Evolutionary conservation across 2,113 vertebrate genomes (phyloP).

Genomic region (Saccopteryx leptura): DNA sequence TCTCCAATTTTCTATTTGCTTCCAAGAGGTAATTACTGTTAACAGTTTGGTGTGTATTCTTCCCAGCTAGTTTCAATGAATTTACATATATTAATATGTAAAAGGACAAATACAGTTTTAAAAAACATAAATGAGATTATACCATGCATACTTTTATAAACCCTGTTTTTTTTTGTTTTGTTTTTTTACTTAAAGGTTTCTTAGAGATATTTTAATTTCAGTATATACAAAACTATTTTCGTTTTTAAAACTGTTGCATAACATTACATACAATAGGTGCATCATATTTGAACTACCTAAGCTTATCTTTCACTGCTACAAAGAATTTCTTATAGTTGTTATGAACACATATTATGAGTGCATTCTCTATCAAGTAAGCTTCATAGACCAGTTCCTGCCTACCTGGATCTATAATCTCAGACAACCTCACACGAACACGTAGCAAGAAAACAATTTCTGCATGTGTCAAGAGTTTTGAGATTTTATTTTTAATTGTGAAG

Average conservation of each 20-base stretch:
- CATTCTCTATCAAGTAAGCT: conserved; percentile 47
- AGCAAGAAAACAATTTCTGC: conserved; percentile 18
- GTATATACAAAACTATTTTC: conserved; percentile 33
- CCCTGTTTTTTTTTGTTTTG: not conserved
- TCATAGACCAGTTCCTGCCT: not conserved
- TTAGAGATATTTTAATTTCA: conserved; percentile 68
- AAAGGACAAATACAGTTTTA: conserved; percentile 70
- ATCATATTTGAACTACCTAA: conserved; percentile 48
- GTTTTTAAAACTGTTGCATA: conserved; percentile 58
- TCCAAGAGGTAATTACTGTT: conserved; percentile 65
- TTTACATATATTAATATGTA: conserved; percentile 77
- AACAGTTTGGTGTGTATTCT: conserved; percentile 70
- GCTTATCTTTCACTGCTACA: conserved; percentile 54
- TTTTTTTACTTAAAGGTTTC: conserved; percentile 59
- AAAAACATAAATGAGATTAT: conserved; percentile 66
- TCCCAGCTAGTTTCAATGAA: conserved; percentile 58
- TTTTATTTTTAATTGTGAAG: not conserved
- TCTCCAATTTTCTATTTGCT: conserved; percentile 64
- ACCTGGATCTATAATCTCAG: conserved; percentile 36
- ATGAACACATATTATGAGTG: not conserved
- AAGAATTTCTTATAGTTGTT: conserved; percentile 51
- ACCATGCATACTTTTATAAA: conserved; percentile 59
- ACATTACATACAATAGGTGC: conserved; percentile 19
- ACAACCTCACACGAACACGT: not conserved
- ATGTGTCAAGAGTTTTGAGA: conserved; percentile 26